A percentile compares a stretch with the other conserved stretches of the same genome.
phyloP scores from a whole-genome alignment of 2,888 invertebrate genomes.

The Phyto melanocephala region DNA sequence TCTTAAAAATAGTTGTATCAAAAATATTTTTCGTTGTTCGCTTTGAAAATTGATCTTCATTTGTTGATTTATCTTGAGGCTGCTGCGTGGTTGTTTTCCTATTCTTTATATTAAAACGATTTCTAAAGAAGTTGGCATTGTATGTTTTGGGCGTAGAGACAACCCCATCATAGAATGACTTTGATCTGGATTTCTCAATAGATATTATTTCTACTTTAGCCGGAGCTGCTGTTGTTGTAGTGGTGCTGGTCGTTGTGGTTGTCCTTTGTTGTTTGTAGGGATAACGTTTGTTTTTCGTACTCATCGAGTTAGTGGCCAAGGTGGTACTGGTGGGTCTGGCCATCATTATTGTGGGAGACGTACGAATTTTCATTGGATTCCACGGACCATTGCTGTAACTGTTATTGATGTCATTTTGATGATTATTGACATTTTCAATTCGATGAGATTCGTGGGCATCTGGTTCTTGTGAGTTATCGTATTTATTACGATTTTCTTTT shows the following conservation, averaged over 20 bases:
- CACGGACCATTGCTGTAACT: slow-evolving; percentile 68
- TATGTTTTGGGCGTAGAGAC: slow-evolving; percentile 66
- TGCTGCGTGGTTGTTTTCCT: not conserved
- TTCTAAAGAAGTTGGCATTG: slow-evolving; percentile 34
- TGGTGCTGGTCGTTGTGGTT: not conserved
- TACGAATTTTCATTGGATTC: slow-evolving; percentile 74
- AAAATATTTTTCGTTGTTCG: slow-evolving; percentile 75
- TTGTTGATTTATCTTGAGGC: not conserved
- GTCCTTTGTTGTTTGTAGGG: slow-evolving; percentile 22
- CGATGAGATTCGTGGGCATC: slow-evolving; percentile 70
- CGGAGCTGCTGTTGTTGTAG: not conserved
- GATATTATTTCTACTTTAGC: slow-evolving; percentile 69
- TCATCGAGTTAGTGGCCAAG: not conserved
- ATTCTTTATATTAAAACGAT: slow-evolving; percentile 50
- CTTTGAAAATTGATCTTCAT: slow-evolving; percentile 61
- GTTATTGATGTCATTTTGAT: slow-evolving; percentile 51
- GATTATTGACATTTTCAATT: slow-evolving; percentile 63
- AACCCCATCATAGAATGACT: slow-evolving; percentile 78
- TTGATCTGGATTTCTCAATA: slow-evolving; percentile 77
- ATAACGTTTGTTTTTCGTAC: slow-evolving; percentile 15
- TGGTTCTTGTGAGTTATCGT: slow-evolving; percentile 64
- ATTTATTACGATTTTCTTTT: slow-evolving; percentile 55
- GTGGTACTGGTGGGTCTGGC: slow-evolving; percentile 30
- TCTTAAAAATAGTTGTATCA: slow-evolving; percentile 76
- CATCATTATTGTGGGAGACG: slow-evolving; percentile 31